Conservation (phyloP, 2,797 vertebrate species). For the Buphagus erythrorhynchus region DNA sequence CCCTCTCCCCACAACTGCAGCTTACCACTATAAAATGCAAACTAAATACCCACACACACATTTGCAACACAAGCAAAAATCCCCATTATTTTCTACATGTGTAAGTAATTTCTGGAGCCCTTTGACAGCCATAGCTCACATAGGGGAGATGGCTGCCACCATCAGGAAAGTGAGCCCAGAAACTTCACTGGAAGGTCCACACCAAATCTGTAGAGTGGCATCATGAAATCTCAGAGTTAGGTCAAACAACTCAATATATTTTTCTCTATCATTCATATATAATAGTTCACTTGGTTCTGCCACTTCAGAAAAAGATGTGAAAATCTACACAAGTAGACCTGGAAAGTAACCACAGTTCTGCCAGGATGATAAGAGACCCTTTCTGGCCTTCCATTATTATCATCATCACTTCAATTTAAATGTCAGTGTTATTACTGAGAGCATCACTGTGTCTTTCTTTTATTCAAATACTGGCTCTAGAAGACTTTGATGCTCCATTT, state of each 20-base stretch:
- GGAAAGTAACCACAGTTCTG: neutral
- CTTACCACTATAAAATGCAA: neutral
- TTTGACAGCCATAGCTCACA: neutral
- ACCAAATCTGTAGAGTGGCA: neutral
- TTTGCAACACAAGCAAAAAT: neutral
- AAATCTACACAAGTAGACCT: neutral
- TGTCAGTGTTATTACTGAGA: neutral
- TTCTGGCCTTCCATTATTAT: neutral
- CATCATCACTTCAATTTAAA: neutral
- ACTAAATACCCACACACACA: neutral
- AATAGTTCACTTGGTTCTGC: neutral
- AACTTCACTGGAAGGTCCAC: neutral
- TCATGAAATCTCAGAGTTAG: neutral
- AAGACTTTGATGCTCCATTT: constrained; percentile 9
- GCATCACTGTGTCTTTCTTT: neutral
- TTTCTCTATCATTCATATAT: neutral
- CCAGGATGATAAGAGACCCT: neutral
- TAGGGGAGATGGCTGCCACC: neutral
- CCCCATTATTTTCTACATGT: neutral
- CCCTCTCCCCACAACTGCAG: neutral
- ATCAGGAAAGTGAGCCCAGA: neutral
- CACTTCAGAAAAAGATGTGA: neutral
- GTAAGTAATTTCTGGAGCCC: neutral
- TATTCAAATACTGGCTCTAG: neutral
- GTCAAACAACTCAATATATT: neutral